Percentiles rank a stretch among this genome's conserved stretches.
Conservation (phyloP, 2,797 vertebrate genomes). For the Cuniculus paca region DNA sequence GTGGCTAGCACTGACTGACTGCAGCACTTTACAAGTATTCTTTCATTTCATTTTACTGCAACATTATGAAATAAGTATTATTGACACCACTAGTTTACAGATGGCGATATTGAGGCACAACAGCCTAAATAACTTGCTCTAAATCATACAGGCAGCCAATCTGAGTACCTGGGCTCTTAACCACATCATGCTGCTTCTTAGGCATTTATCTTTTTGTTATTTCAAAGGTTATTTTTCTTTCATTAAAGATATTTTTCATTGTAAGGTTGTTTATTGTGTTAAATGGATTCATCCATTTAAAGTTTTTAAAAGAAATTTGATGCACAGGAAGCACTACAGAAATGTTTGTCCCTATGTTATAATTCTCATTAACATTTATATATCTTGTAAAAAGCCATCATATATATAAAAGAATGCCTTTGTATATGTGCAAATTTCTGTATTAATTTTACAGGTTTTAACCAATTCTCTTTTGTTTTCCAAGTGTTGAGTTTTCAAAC, state of each 20-base stretch:
- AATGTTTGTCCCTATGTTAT: not conserved
- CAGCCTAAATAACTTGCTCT: not conserved
- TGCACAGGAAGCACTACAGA: not conserved
- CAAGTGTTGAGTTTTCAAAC: not conserved
- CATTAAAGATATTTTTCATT: not conserved
- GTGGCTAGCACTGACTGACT: not conserved
- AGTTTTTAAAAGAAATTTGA: not conserved
- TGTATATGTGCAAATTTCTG: not conserved
- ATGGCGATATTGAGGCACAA: not conserved
- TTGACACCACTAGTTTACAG: not conserved
- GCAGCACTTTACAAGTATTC: not conserved
- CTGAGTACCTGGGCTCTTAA: not conserved
- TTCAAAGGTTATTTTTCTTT: constrained; percentile 26
- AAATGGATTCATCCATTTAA: not conserved
- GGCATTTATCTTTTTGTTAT: not conserved
- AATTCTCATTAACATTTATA: not conserved
- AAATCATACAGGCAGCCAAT: not conserved
- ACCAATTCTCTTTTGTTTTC: constrained; percentile 15
- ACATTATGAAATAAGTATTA: not conserved
- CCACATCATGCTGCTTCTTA: not conserved
- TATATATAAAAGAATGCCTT: not conserved
- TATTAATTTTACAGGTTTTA: not conserved
- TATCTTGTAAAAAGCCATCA: not conserved
- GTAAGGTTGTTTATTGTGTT: not conserved
- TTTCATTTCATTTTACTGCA: not conserved